Percentiles rank a stretch among this genome's conserved stretches.
Evolutionary conservation across 2,888 invertebrate species (phyloP).

Genomic region (Vesta saturnalis): DNA sequence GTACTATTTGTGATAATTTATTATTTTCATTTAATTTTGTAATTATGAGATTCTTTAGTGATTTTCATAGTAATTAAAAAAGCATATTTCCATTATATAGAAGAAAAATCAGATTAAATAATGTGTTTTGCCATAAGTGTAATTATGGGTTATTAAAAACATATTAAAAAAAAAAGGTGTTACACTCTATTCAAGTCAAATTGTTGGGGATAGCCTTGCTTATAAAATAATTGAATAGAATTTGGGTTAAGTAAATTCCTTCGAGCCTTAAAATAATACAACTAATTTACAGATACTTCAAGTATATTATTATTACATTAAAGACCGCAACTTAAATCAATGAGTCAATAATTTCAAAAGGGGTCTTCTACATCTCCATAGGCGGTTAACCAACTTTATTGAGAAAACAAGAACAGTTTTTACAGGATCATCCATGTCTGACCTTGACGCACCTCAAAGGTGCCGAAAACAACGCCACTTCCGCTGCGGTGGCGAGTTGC

Average conservation of each 20-base stretch:
- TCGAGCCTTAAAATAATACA: no score
- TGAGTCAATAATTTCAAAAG: no score
- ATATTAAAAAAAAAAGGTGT: neutral
- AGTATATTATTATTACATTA: no score
- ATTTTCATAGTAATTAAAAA: no score
- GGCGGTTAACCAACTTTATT: conserved; percentile 21
- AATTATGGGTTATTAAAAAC: neutral
- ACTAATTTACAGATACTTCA: no score
- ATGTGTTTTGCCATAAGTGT: neutral
- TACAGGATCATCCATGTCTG: conserved; percentile 34
- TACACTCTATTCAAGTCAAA: neutral
- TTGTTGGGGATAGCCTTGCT: neutral
- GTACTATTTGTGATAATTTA: no score
- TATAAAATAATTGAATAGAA: neutral
- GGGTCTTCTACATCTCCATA: conserved; percentile 17
- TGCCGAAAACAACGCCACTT: conserved; percentile 47
- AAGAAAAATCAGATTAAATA: no score
- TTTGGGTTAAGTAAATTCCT: neutral
- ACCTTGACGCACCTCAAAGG: conserved; percentile 45
- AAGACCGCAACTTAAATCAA: no score
- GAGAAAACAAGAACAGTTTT: conserved; percentile 18
- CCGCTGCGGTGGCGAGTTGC: conserved; percentile 50
- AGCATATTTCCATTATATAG: no score
- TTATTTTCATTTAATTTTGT: no score
- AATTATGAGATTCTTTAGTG: no score